Conservation (phyloP, 2,797 vertebrate species). For the Jordanella pulchra region DNA sequence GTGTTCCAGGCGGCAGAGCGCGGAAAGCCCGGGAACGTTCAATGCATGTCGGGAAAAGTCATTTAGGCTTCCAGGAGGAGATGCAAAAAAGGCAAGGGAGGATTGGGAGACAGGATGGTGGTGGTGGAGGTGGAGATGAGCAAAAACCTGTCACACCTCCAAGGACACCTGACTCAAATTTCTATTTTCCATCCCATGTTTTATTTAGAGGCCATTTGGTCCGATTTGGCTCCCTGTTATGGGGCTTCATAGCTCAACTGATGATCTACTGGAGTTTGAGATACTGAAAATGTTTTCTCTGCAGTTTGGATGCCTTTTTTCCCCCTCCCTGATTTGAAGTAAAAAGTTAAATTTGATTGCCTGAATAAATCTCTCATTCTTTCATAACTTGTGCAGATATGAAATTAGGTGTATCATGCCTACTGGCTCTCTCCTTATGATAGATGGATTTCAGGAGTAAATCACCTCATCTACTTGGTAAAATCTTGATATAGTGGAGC, state of each 20-base stretch:
- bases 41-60: conserved; percentile 81
- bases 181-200: conserved; percentile 75
- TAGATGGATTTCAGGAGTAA: conserved; percentile 77
- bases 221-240: conserved; percentile 75
- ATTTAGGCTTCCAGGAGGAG: conserved; percentile 73
- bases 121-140: conserved; percentile 6
- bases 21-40: conserved; percentile 73
- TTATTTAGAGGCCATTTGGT: conserved; percentile 84
- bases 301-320: conserved; percentile 20
- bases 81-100: conserved; percentile 69
- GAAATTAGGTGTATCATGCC: conserved; percentile 69
- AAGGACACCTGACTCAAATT: conserved; percentile 73
- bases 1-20: conserved; percentile 70
- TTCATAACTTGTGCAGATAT: conserved; percentile 36
- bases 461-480: conserved; percentile 79
- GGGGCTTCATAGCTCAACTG: conserved; percentile 57
- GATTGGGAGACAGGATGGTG: background rate
- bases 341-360: conserved; percentile 31
- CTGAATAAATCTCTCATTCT: conserved; percentile 38
- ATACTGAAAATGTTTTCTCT: conserved; percentile 14
- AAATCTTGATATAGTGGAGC: conserved; percentile 77
- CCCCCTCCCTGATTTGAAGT: background rate
- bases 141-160: conserved; percentile 72
- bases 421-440: conserved; percentile 59
- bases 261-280: conserved; percentile 46